These are phyloP conservation scores for Trichopria drosophilae DNA, from an alignment of 2,888 invertebrate genomes.

Conservation along the genomic window DNA sequence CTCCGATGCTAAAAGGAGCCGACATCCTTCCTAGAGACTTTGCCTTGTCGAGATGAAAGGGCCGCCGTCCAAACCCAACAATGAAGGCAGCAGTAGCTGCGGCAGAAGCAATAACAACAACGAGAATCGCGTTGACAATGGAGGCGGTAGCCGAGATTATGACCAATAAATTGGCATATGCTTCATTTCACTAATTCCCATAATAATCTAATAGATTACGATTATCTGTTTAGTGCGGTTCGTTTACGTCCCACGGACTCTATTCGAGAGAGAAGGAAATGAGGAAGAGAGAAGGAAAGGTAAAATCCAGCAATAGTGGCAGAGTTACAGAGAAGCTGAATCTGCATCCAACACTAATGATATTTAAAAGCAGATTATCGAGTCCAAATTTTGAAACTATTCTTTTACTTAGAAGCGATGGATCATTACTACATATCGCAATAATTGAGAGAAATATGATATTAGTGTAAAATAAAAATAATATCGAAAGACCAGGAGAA, in stretches of 20 bases:
- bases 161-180: constrained; percentile 57
- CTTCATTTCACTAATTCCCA: constrained; percentile 58
- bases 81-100: constrained; percentile 41
- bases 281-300: constrained; percentile 27
- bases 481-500: too few relatives aligned
- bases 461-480: too few relatives aligned
- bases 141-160: constrained; percentile 50
- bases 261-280: too few relatives aligned
- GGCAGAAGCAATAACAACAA: constrained; percentile 39
- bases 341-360: constrained; percentile 11
- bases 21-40: constrained; percentile 44
- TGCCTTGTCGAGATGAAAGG: constrained; percentile 49
- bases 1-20: constrained; percentile 48
- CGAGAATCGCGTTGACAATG: constrained; percentile 41
- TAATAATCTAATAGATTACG: constrained; percentile 59
- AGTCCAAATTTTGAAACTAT: too few relatives aligned
- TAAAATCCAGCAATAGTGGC: neutral
- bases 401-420: too few relatives aligned
- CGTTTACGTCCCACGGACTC: constrained; percentile 45
- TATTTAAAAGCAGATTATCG: too few relatives aligned
- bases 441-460: too few relatives aligned
- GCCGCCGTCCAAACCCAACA: constrained; percentile 33
- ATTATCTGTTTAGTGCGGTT: constrained; percentile 57
- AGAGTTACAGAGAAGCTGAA: neutral
- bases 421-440: too few relatives aligned